Evolutionary conservation across 2,888 invertebrate species (phyloP).

Genomic region (Muscina levida): DNA sequence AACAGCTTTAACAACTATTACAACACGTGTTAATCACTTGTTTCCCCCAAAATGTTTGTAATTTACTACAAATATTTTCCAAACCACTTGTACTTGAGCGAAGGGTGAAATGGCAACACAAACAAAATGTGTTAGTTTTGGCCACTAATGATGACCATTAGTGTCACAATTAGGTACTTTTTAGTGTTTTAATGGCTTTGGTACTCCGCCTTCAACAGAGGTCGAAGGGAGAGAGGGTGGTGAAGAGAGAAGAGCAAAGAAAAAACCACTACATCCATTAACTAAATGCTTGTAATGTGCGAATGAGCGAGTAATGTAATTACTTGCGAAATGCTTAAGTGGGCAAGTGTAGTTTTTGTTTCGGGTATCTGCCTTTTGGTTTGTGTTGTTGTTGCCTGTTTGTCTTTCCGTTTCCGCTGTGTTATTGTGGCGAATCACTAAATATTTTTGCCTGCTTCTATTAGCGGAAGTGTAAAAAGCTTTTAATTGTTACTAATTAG

Average conservation of each 20-base stretch:
- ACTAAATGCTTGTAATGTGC: too few relatives aligned
- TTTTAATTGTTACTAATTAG: constrained; percentile 52
- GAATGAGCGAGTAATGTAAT: too few relatives aligned
- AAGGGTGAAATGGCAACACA: not conserved
- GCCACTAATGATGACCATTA: too few relatives aligned
- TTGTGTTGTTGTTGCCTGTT: not conserved
- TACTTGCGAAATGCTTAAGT: too few relatives aligned
- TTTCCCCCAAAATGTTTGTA: too few relatives aligned
- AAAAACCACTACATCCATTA: not conserved
- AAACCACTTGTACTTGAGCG: not conserved
- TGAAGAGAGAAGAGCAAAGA: not conserved
- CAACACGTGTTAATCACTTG: constrained; percentile 3
- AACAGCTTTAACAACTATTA: not conserved
- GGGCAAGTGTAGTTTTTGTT: too few relatives aligned
- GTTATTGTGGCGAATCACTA: constrained; percentile 22
- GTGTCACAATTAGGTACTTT: too few relatives aligned
- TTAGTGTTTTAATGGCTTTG: too few relatives aligned
- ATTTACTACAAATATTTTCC: constrained; percentile 23
- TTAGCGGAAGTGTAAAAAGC: constrained; percentile 20
- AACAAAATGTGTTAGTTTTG: too few relatives aligned
- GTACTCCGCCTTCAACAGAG: not conserved
- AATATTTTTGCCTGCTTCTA: too few relatives aligned
- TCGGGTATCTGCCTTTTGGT: not conserved
- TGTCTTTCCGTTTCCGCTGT: not conserved
- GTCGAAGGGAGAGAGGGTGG: not conserved